A percentile compares a stretch with the other conserved stretches of the same genome.
These are phyloP conservation scores for Hydrozoanthus gracilis DNA, from an alignment of 92 coral and sea anemone genomes.

Conservation along the genomic window DNA sequence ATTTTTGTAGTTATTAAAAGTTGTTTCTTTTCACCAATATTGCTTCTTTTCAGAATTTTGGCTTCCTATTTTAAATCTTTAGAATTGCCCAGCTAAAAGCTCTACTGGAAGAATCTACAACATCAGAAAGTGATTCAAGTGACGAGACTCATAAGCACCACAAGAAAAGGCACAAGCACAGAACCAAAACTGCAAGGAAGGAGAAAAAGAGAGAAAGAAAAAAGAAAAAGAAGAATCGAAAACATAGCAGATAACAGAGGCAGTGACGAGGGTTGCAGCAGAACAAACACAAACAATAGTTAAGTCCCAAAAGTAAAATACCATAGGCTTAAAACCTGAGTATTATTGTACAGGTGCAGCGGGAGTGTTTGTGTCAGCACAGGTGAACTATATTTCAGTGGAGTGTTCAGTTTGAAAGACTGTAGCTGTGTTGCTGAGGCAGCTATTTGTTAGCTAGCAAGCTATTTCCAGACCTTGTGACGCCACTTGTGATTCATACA, in stretches of 20 bases:
- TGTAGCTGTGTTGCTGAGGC: too few species aligned
- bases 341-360: too few species aligned
- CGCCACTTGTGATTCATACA: too few species aligned
- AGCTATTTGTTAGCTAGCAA: too few species aligned
- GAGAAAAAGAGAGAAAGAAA: slow-evolving; percentile 55
- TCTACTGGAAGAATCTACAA: slow-evolving; percentile 89
- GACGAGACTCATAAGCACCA: slow-evolving; percentile 31
- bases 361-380: too few species aligned
- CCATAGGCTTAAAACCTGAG: too few species aligned
- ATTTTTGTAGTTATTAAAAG: too few species aligned
- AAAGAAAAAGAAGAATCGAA: slow-evolving; percentile 54
- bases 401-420: too few species aligned
- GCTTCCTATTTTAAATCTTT: background rate
- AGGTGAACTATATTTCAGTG: too few species aligned
- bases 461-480: too few species aligned
- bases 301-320: too few species aligned
- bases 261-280: background rate
- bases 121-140: slow-evolving; percentile 83
- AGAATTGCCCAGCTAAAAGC: slow-evolving; percentile 95
- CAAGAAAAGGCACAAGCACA: slow-evolving; percentile 54
- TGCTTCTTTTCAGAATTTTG: background rate
- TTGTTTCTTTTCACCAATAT: background rate
- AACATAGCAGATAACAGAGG: slow-evolving; percentile 34
- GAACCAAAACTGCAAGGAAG: slow-evolving; percentile 33
- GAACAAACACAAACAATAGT: background rate